A percentile compares a stretch with the other conserved stretches of the same genome.
phyloP scores from a whole-genome alignment of 2,797 vertebrate species.

The Danio aesculapii region DNA sequence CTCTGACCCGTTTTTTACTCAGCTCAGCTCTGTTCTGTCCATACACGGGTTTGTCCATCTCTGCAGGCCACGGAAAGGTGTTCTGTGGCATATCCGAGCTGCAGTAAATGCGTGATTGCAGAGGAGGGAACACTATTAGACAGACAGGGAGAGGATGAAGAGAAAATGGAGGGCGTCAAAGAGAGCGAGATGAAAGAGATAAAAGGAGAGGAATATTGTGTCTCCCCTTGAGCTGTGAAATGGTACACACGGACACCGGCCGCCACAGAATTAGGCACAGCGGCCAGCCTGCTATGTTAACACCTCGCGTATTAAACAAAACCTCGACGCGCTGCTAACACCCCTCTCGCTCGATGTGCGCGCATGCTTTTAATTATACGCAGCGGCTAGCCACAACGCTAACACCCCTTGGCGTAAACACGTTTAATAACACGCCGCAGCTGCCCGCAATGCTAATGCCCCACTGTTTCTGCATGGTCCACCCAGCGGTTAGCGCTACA shows the following conservation, averaged over 20 bases:
- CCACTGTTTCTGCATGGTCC: conserved; percentile 21
- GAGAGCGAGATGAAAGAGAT: conserved; percentile 48
- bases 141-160: conserved; percentile 54
- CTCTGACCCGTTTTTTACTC: conserved; percentile 20
- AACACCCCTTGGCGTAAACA: conserved; percentile 50
- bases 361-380: conserved; percentile 42
- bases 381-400: conserved; percentile 47
- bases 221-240: conserved; percentile 58
- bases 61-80: conserved; percentile 18
- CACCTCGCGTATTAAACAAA: conserved; percentile 43
- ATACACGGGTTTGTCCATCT: neutral
- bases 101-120: conserved; percentile 32
- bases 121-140: conserved; percentile 48
- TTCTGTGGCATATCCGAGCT: conserved; percentile 29
- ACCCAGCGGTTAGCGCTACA: conserved; percentile 14
- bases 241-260: conserved; percentile 50
- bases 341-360: conserved; percentile 14
- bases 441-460: conserved; percentile 24
- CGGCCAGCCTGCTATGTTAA: conserved; percentile 34
- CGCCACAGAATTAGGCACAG: conserved; percentile 50
- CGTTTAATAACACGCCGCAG: conserved; percentile 42
- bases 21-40: neutral
- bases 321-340: conserved; percentile 29
- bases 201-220: conserved; percentile 52
- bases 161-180: conserved; percentile 50